These are phyloP conservation scores for Eptesicus fuscus DNA, from an alignment of 2,113 vertebrate species.

Conservation along the genomic window DNA sequence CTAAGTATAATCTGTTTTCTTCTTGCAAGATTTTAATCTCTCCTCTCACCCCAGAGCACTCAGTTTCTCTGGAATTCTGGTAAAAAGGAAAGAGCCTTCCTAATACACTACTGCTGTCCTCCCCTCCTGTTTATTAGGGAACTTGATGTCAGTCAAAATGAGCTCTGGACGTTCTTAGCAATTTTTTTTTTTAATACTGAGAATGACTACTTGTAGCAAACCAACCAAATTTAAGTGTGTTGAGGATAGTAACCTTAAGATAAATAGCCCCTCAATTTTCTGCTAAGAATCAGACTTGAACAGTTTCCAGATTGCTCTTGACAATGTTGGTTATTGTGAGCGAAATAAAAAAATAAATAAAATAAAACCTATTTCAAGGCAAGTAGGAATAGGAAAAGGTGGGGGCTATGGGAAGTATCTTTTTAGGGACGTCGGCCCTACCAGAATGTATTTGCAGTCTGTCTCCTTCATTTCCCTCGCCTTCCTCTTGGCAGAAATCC, in stretches of 20 bases:
- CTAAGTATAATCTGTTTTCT: not conserved
- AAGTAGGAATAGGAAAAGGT: not conserved
- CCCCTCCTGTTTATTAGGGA: not conserved
- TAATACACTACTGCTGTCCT: not conserved
- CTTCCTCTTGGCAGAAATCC: not conserved
- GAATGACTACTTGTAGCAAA: not conserved
- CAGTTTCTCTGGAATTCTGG: not conserved
- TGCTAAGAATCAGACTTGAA: not conserved
- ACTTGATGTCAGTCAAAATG: not conserved
- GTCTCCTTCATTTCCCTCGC: not conserved
- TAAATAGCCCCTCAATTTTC: not conserved
- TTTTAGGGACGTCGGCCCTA: not conserved
- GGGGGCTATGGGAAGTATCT: not conserved
- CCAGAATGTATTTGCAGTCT: not conserved
- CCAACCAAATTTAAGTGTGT: not conserved
- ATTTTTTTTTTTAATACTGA: not conserved
- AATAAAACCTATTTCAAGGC: not conserved
- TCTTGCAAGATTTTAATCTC: not conserved
- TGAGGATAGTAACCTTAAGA: not conserved
- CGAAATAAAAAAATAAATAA: not conserved
- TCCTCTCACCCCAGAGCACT: accelerated
- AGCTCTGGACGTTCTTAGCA: not conserved
- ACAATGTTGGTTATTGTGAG: not conserved
- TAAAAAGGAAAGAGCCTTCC: not conserved
- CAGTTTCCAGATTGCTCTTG: not conserved